Evolutionary conservation across 2,888 invertebrate species (phyloP).

Genomic region (Microctonus aethiopoides): DNA sequence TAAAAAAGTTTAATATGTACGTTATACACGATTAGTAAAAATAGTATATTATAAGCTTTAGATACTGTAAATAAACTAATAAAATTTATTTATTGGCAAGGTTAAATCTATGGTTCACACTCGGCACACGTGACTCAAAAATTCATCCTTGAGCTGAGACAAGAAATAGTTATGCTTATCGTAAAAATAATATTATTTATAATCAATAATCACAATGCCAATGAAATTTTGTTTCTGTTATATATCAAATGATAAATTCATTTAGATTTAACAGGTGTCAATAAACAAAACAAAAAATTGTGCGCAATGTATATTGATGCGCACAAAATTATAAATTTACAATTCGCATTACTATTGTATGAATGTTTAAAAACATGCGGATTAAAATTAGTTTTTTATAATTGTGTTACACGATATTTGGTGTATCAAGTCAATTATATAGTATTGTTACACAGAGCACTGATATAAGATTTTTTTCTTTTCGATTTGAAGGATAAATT

Average conservation of each 20-base stretch:
- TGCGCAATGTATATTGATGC: not conserved
- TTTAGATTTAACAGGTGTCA: not conserved
- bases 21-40: not conserved
- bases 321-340: not conserved
- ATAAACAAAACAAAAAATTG: not conserved
- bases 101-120: not conserved
- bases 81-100: not conserved
- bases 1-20: not conserved
- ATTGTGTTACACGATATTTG: slow-evolving; percentile 35
- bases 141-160: not conserved
- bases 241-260: not conserved
- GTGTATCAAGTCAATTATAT: slow-evolving; percentile 49
- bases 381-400: not conserved
- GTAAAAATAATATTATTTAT: not conserved
- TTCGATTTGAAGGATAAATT: not conserved
- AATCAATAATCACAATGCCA: not conserved
- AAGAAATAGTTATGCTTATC: not conserved
- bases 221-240: not conserved
- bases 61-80: not conserved
- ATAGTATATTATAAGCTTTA: not conserved
- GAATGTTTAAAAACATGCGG: not conserved
- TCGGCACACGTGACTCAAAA: not conserved
- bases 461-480: slow-evolving; percentile 45
- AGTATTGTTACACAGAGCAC: slow-evolving; percentile 51
- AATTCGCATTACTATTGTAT: not conserved